Conservation (phyloP, 2,888 invertebrate genomes). For the Tanaodytes sp. region DNA sequence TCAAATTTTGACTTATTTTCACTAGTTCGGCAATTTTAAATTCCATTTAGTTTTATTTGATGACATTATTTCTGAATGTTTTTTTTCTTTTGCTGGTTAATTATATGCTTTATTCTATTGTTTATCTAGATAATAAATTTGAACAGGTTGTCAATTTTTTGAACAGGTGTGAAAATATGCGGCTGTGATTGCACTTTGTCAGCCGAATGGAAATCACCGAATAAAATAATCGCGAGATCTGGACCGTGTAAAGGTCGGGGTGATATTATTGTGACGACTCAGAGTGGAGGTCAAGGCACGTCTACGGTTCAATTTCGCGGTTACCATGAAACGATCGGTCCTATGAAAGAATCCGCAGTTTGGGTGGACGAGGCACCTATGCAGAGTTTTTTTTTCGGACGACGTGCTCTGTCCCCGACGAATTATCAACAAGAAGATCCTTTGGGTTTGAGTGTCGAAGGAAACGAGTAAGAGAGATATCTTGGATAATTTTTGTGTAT, state of each 20-base stretch:
- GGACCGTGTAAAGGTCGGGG: constrained; percentile 93
- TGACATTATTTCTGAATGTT: no score
- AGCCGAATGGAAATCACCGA: constrained; percentile 97
- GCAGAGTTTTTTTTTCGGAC: constrained; percentile 86
- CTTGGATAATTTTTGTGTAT: no score
- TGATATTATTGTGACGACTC: constrained; percentile 91
- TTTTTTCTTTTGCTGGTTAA: no score
- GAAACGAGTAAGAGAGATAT: constrained; percentile 79
- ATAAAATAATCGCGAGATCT: constrained; percentile 96
- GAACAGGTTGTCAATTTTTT: neutral
- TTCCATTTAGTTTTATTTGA: no score
- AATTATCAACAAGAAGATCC: constrained; percentile 93
- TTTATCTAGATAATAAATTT: no score
- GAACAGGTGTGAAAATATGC: constrained; percentile 90
- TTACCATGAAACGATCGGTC: constrained; percentile 90
- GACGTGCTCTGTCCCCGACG: constrained; percentile 88
- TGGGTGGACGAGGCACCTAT: constrained; percentile 98
- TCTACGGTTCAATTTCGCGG: constrained; percentile 92
- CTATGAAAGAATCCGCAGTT: constrained; percentile 97
- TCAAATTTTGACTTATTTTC: no score
- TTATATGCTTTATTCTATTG: no score
- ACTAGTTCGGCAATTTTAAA: no score
- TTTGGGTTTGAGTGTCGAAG: constrained; percentile 92
- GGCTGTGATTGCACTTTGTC: constrained; percentile 95
- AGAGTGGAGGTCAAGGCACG: constrained; percentile 88